A percentile compares a stretch with the other conserved stretches of the same genome.
Conservation (phyloP, 2,888 invertebrate species). For the Phortica okadai region DNA sequence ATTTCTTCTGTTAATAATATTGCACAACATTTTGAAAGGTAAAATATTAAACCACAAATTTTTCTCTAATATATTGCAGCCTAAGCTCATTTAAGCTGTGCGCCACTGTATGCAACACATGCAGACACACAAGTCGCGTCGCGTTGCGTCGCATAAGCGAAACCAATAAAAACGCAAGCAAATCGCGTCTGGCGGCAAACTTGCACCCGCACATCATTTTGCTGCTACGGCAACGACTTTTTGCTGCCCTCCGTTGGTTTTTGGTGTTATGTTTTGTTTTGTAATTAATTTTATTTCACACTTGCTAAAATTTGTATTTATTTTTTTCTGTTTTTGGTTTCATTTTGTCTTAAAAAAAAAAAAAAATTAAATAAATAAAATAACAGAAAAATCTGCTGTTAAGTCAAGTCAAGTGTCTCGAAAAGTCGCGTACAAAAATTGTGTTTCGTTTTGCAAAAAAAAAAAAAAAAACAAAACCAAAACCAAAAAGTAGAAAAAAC, state of each 20-base stretch:
- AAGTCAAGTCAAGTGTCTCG: not conserved
- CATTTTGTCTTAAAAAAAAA: not conserved
- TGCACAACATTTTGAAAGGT: no score
- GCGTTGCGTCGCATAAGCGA: not conserved
- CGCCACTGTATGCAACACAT: no score
- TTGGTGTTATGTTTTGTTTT: not conserved
- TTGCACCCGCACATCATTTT: conserved; percentile 22
- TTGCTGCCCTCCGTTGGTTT: not conserved
- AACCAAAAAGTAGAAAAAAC: no score
- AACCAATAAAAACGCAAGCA: conserved; percentile 4
- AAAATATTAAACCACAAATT: no score
- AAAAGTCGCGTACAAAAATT: not conserved
- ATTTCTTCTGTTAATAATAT: no score
- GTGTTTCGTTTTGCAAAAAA: not conserved
- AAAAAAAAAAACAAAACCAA: not conserved
- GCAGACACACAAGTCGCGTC: not conserved
- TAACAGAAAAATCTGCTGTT: not conserved
- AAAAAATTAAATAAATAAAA: no score
- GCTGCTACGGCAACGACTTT: not conserved
- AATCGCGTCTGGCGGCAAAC: not conserved
- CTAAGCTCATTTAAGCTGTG: no score
- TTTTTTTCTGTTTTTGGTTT: conserved; percentile 35
- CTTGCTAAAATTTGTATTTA: conserved; percentile 42
- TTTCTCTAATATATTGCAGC: no score
- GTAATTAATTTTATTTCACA: conserved; percentile 37